phyloP scores from a whole-genome alignment of 2,888 invertebrate genomes.

The Laspeyria flexula region DNA sequence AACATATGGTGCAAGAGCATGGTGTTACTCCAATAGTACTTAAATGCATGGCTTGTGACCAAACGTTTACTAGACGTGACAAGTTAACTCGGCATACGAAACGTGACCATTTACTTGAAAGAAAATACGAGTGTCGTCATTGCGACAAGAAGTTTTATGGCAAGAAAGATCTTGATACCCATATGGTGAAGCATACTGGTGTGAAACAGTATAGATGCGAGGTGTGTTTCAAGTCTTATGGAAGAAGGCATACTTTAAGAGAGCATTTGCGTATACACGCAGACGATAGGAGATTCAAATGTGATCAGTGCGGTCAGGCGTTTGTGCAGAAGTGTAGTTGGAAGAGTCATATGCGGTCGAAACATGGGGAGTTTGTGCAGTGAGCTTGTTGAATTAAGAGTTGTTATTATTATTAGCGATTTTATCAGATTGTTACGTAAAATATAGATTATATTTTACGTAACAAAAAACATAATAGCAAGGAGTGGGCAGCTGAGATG shows the following conservation, averaged over 20 bases:
- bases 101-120: slow-evolving; percentile 34
- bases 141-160: slow-evolving; percentile 33
- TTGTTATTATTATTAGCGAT: too few species aligned
- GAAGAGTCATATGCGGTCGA: slow-evolving; percentile 36
- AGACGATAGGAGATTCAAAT: slow-evolving; percentile 34
- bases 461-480: too few species aligned
- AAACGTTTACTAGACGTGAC: slow-evolving; percentile 21
- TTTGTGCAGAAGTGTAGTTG: slow-evolving; percentile 42
- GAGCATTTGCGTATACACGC: slow-evolving; percentile 39
- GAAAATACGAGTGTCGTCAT: slow-evolving; percentile 22
- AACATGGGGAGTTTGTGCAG: slow-evolving; percentile 19
- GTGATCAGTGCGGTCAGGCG: slow-evolving; percentile 28
- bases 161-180: slow-evolving; percentile 17
- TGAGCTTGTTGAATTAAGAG: too few species aligned
- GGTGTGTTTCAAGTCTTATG: slow-evolving; percentile 29
- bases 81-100: slow-evolving; percentile 24
- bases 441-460: too few species aligned
- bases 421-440: too few species aligned
- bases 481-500: too few species aligned
- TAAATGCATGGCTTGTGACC: slow-evolving; percentile 39
- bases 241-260: slow-evolving; percentile 24
- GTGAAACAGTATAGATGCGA: slow-evolving; percentile 25
- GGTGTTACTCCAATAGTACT: slow-evolving; percentile 19
- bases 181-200: slow-evolving; percentile 41
- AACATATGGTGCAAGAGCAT: slow-evolving; percentile 31